These are phyloP conservation scores for Apostichopus californicus DNA, from an alignment of 35 echinoderm and acorn worm genomes.

Conservation along the genomic window DNA sequence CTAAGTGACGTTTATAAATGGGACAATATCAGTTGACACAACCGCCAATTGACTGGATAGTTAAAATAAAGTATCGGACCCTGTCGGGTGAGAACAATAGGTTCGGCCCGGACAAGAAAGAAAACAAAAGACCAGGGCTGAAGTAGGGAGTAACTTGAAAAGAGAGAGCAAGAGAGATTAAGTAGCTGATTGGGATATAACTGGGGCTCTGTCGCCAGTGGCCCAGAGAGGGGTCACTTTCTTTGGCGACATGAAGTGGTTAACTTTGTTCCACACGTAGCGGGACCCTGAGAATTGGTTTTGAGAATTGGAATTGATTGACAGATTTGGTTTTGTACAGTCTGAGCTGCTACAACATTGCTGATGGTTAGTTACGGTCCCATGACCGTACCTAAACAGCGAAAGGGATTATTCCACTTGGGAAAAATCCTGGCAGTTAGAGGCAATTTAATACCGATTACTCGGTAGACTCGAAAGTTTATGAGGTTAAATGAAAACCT, in stretches of 20 bases:
- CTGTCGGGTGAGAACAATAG: neutral
- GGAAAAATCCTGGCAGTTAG: no score
- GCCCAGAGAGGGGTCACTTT: conserved; percentile 20
- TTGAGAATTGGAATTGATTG: neutral
- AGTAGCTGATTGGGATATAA: conserved; percentile 34
- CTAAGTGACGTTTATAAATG: neutral
- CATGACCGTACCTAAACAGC: neutral
- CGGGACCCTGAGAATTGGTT: neutral
- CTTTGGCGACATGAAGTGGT: conserved; percentile 2
- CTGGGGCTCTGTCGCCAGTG: conserved; percentile 12
- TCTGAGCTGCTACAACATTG: neutral
- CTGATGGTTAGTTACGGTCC: neutral
- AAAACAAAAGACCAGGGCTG: neutral
- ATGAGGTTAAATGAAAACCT: no score
- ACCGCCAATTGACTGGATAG: neutral
- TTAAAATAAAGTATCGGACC: no score
- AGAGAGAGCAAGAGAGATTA: conserved; percentile 29
- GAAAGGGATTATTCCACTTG: no score
- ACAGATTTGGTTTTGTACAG: neutral
- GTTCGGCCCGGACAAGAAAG: neutral
- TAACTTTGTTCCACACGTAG: neutral
- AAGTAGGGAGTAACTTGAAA: conserved; percentile 19
- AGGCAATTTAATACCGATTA: no score
- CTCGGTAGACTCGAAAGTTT: no score
- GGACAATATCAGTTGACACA: conserved; percentile 2